Evolutionary conservation across 2,888 invertebrate species (phyloP).

Genomic region (Lasius fuliginosus): DNA sequence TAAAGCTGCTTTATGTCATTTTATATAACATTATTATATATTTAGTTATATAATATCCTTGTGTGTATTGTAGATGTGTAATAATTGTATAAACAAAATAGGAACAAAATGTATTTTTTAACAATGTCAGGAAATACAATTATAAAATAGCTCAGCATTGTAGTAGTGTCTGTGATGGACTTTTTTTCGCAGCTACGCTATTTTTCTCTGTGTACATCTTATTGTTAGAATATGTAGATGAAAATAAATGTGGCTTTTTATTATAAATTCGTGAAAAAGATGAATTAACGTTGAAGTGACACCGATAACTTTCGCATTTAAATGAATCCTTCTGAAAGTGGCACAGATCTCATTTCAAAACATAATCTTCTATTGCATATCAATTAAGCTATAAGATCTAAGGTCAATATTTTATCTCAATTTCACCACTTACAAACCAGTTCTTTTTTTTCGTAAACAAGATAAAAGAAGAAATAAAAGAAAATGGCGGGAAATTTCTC

Average conservation of each 20-base stretch:
- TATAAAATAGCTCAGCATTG: conserved; percentile 11
- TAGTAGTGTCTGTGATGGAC: conserved; percentile 39
- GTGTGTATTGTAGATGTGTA: conserved; percentile 79
- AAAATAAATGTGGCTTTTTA: conserved; percentile 24
- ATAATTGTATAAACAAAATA: conserved; percentile 79
- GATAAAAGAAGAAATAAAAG: background rate
- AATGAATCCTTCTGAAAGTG: background rate
- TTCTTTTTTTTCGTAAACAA: background rate
- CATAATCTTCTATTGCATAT: background rate
- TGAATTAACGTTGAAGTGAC: background rate
- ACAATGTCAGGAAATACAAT: conserved; percentile 1
- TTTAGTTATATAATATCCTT: conserved; percentile 79
- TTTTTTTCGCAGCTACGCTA: background rate
- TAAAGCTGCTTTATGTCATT: conserved; percentile 85
- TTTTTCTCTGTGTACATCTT: conserved; percentile 26
- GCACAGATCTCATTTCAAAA: background rate
- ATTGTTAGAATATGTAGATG: conserved; percentile 26
- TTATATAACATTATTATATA: conserved; percentile 80
- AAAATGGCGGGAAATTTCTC: background rate
- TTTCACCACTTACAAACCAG: too few species aligned
- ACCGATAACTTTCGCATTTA: background rate
- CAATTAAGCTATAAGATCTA: background rate
- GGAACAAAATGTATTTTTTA: conserved; percentile 74
- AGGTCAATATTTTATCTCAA: background rate
- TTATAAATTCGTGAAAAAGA: background rate